These are phyloP conservation scores for Cryptomyrus ogoouensis DNA, from an alignment of 2,113 vertebrate genomes.

Conservation along the genomic window DNA sequence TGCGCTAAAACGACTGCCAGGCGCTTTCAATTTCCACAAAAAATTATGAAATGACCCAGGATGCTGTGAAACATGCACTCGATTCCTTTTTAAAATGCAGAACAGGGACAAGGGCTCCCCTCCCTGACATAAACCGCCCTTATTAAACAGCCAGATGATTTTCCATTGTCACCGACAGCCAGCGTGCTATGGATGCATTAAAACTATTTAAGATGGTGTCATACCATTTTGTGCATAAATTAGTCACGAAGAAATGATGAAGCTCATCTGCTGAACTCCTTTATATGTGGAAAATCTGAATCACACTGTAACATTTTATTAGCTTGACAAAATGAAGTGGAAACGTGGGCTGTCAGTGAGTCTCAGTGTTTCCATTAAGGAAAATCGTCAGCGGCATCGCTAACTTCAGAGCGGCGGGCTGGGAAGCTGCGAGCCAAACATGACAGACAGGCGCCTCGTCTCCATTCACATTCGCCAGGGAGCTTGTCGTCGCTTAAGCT, in stretches of 20 bases:
- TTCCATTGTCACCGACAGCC: constrained; percentile 16
- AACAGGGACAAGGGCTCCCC: neutral
- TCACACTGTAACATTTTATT: constrained; percentile 49
- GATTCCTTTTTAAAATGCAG: neutral
- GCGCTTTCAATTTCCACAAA: neutral
- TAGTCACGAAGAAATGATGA: constrained; percentile 37
- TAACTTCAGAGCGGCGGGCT: neutral
- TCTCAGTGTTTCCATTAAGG: constrained; percentile 60
- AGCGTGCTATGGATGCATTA: neutral
- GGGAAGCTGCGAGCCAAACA: neutral
- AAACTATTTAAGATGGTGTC: constrained; percentile 20
- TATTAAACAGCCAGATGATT: constrained; percentile 1
- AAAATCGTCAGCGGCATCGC: constrained; percentile 23
- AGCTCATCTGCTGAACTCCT: constrained; percentile 35
- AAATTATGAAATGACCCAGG: neutral
- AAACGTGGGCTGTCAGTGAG: constrained; percentile 54
- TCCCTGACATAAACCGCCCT: neutral
- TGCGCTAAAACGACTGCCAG: neutral
- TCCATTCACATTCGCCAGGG: neutral
- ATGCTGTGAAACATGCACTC: neutral
- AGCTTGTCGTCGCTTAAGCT: neutral
- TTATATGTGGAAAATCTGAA: constrained; percentile 57
- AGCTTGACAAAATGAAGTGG: constrained; percentile 38
- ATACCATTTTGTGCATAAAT: constrained; percentile 27
- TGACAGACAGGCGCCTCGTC: neutral